Evolutionary conservation across 2,888 invertebrate species (phyloP).

Genomic region (Stramonita haemastoma): DNA sequence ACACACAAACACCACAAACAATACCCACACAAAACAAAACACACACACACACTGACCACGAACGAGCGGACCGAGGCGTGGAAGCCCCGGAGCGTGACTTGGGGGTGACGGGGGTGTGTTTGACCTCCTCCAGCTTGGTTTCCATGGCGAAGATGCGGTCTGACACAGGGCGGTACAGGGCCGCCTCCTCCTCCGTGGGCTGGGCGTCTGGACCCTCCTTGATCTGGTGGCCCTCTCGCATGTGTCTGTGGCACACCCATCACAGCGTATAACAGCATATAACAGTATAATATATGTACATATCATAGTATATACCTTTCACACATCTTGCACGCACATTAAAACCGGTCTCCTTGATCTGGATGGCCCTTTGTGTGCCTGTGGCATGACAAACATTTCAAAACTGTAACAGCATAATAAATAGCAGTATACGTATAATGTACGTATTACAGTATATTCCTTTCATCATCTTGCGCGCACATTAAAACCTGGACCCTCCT

Average conservation of each 20-base stretch:
- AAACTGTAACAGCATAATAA: too few species aligned
- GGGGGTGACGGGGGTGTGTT: conserved; percentile 61
- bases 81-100: conserved; percentile 63
- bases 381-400: too few species aligned
- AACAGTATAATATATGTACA: too few species aligned
- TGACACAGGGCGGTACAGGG: conserved; percentile 60
- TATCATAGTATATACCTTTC: too few species aligned
- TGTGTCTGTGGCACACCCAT: conserved; percentile 9
- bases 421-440: too few species aligned
- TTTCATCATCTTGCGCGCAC: too few species aligned
- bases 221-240: conserved; percentile 25
- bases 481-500: too few species aligned
- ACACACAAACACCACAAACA: not conserved
- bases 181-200: conserved; percentile 50
- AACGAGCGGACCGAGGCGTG: conserved; percentile 63
- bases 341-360: too few species aligned
- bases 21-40: not conserved
- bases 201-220: not conserved
- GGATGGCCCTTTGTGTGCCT: too few species aligned
- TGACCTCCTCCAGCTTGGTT: conserved; percentile 84
- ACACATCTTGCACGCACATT: too few species aligned
- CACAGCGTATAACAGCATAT: too few species aligned
- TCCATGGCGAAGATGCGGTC: conserved; percentile 83
- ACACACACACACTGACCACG: conserved; percentile 53
- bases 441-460: too few species aligned